These are phyloP conservation scores for Pegea sp. DNA, from an alignment of 23 tunicate genomes.

Conservation along the genomic window DNA sequence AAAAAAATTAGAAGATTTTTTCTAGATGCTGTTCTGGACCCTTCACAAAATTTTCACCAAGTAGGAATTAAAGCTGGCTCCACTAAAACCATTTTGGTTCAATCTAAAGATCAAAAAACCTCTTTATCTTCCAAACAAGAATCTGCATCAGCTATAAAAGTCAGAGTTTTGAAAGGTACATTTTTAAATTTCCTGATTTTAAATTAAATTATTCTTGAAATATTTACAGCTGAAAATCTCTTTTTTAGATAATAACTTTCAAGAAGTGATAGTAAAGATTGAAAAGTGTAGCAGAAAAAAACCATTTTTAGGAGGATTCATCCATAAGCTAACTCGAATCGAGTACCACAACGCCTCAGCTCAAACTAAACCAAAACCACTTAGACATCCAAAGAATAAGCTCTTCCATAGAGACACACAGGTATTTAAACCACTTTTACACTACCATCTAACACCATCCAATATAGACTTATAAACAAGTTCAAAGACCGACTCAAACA, in stretches of 20 bases:
- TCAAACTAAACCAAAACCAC: constrained; percentile 16
- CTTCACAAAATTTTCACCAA: too few species aligned
- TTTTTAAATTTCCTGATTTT: too few species aligned
- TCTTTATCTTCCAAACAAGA: too few species aligned
- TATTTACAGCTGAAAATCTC: too few species aligned
- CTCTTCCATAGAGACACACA: constrained; percentile 52
- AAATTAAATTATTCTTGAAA: too few species aligned
- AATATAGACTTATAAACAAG: constrained; percentile 40
- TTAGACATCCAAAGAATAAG: neutral
- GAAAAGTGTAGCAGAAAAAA: constrained; percentile 19
- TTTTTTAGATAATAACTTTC: constrained; percentile 28
- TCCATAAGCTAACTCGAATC: constrained; percentile 52
- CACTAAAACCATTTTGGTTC: too few species aligned
- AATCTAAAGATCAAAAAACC: too few species aligned
- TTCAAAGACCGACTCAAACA: constrained; percentile 73
- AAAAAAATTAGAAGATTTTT: too few species aligned
- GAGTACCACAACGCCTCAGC: constrained; percentile 70
- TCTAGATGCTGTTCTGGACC: too few species aligned
- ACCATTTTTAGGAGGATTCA: constrained; percentile 75
- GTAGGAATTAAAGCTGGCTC: too few species aligned
- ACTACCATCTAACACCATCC: neutral
- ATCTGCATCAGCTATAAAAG: too few species aligned
- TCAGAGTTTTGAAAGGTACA: too few species aligned
- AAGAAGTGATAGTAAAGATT: constrained; percentile 51
- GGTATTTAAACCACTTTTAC: constrained; percentile 5